A percentile compares a stretch with the other conserved stretches of the same genome.
phyloP scores from a whole-genome alignment of 2,113 vertebrate species.

The Poicephalus gulielmi region DNA sequence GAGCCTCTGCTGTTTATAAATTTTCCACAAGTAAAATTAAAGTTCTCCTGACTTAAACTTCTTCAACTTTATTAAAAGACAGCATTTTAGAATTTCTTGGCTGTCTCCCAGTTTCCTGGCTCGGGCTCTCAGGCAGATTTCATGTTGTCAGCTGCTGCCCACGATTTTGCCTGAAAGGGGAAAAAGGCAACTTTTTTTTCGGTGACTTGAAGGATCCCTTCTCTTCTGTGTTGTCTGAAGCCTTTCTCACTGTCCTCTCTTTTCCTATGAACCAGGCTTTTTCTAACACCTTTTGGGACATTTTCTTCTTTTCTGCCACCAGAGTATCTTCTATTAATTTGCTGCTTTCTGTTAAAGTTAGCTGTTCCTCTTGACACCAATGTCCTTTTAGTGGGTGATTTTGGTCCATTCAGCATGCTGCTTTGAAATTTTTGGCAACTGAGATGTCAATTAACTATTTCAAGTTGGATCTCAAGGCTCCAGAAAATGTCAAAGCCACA shows the following conservation, averaged over 20 bases:
- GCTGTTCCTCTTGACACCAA: neutral
- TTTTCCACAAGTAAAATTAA: neutral
- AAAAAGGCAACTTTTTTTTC: neutral
- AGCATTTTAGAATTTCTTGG: constrained; percentile 15
- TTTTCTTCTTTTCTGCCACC: neutral
- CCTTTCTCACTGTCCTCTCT: neutral
- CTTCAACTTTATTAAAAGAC: constrained; percentile 10
- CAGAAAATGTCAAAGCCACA: constrained; percentile 19
- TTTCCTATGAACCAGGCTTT: neutral
- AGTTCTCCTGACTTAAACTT: constrained; percentile 1
- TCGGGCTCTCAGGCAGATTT: constrained; percentile 8
- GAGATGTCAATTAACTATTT: neutral
- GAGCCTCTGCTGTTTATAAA: neutral
- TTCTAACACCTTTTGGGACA: neutral
- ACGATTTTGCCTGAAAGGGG: neutral
- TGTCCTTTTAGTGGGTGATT: neutral
- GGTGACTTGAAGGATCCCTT: neutral
- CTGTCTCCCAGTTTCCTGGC: constrained; percentile 19
- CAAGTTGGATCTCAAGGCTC: neutral
- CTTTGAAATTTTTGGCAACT: constrained; percentile 24
- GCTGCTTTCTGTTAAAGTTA: neutral
- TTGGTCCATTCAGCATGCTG: neutral
- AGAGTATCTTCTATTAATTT: neutral
- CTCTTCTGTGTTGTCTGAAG: neutral
- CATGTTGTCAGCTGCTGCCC: constrained; percentile 5